Percentiles rank a stretch among this genome's conserved stretches.
phyloP scores from a whole-genome alignment of 1,140 invertebrate genomes.

The Caenorhabditis tropicalis region DNA sequence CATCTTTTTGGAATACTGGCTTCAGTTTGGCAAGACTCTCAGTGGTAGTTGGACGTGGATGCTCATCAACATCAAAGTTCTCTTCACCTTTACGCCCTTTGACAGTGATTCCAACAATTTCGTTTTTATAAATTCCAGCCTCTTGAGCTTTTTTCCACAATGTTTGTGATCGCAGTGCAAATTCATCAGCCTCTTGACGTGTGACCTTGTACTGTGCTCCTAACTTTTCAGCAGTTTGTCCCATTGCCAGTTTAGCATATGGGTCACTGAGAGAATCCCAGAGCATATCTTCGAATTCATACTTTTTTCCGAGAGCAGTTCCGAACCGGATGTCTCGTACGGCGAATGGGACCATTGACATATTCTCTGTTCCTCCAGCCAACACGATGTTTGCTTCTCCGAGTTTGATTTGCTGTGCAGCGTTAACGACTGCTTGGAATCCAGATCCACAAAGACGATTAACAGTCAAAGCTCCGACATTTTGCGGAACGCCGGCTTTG shows the following conservation, averaged over 20 bases:
- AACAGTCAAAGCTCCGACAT: slow-evolving; percentile 73
- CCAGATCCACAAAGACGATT: slow-evolving; percentile 84
- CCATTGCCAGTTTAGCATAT: slow-evolving; percentile 92
- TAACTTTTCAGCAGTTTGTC: slow-evolving; percentile 94
- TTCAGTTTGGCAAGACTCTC: slow-evolving; percentile 83
- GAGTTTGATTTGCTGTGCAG: slow-evolving; percentile 87
- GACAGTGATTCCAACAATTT: slow-evolving; percentile 85
- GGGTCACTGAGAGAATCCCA: slow-evolving; percentile 90
- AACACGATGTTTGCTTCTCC: slow-evolving; percentile 87
- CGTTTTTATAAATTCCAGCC: slow-evolving; percentile 85
- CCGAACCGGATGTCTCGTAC: slow-evolving; percentile 90
- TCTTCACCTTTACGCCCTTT: slow-evolving; percentile 83
- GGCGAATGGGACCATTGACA: slow-evolving; percentile 86
- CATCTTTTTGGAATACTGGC: slow-evolving; percentile 93
- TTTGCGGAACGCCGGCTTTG: slow-evolving; percentile 81
- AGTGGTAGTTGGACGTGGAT: slow-evolving; percentile 36
- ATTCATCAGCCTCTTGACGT: slow-evolving; percentile 86
- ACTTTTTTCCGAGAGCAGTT: slow-evolving; percentile 81
- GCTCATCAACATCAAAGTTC: slow-evolving; percentile 76
- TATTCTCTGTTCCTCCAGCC: slow-evolving; percentile 90
- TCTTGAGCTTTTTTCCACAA: slow-evolving; percentile 77
- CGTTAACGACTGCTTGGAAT: slow-evolving; percentile 90
- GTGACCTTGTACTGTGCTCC: slow-evolving; percentile 87
- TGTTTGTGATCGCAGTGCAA: slow-evolving; percentile 81
- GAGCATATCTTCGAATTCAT: slow-evolving; percentile 85